Base-by-base conservation (phyloP, 1,140 invertebrate genomes). In the Dryas iulia region DNA sequence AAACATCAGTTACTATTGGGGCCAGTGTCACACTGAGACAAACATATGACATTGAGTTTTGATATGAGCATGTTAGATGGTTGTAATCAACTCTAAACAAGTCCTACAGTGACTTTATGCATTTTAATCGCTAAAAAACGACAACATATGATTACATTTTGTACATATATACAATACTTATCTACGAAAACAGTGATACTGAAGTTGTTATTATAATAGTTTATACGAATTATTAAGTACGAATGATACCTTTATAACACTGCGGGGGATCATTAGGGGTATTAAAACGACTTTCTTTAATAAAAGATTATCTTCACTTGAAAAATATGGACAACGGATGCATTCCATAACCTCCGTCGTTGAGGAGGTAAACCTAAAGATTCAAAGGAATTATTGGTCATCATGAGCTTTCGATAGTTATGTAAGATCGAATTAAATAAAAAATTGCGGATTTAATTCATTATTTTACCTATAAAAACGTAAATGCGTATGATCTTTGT, bases 401-500 rank as follows among this genome's bases (percentile, higher is more conserved):
- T 76, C 72, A 66, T 69, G 75, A 26, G 70, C 69, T 74, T 82
- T 33, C 30, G 70, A 79, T 54, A 65, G 60, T 14, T 58, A 80
- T 77, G 73, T 69, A 33, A 67, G 62, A 70, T 31, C 60, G 76
- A 79, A 71, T 83, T 79, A 14, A 66, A 28, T 8, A 76, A 86
- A 87, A 85, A 77, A 87, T 31, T 69, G 69, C 33, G 60, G 59
- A 83, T 90, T 91, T 91, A 90, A 91, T 87, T 91, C 86, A 91
- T 91, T 91, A 88, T 78, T 81, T 81, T 72, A 47, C 67, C 57
- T 73, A 79, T 77, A 80, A 82, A 72, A 73, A 54, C 58, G 71
- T 78, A 86, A 88, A 90, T 91, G 87, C 89, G 87, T 91, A 88
- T 88, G 84, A 90, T 89, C 86, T 86, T 86, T 85, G 84, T 85